Evolutionary conservation across 1,140 invertebrate species (phyloP).

Genomic region (Holcopasites calliopsidis): DNA sequence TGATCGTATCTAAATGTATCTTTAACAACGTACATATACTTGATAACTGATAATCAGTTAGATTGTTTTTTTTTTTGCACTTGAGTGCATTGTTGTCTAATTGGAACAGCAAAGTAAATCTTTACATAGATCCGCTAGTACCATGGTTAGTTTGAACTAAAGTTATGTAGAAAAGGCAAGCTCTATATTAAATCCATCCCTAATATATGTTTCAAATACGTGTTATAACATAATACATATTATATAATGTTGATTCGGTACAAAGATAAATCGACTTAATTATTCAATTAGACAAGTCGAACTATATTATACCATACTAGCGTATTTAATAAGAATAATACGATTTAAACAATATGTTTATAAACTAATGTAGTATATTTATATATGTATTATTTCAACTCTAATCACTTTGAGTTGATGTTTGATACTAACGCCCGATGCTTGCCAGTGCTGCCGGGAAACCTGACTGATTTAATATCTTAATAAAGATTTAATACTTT

Average conservation of each 20-base stretch:
- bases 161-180: constrained; percentile 38
- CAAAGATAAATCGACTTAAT: constrained; percentile 14
- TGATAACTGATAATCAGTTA: constrained; percentile 23
- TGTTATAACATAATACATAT: constrained; percentile 4
- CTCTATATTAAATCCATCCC: constrained; percentile 58
- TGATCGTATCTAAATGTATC: constrained; percentile 25
- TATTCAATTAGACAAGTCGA: constrained; percentile 15
- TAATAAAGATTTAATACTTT: constrained; percentile 19
- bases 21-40: constrained; percentile 22
- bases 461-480: constrained; percentile 32
- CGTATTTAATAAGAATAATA: constrained; percentile 28
- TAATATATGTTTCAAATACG: constrained; percentile 40
- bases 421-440: constrained; percentile 26
- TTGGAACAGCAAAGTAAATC: constrained; percentile 19
- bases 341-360: constrained; percentile 30
- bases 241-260: constrained; percentile 1
- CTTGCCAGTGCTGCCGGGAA: constrained; percentile 17
- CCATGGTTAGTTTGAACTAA: neutral
- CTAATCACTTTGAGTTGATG: constrained; percentile 1
- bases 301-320: constrained; percentile 7
- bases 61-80: constrained; percentile 39
- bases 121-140: constrained; percentile 11
- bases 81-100: constrained; percentile 14
- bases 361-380: constrained; percentile 18
- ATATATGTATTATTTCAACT: constrained; percentile 25